Evolutionary conservation across 2,888 invertebrate species (phyloP).

Genomic region (Abrostola triplasia): DNA sequence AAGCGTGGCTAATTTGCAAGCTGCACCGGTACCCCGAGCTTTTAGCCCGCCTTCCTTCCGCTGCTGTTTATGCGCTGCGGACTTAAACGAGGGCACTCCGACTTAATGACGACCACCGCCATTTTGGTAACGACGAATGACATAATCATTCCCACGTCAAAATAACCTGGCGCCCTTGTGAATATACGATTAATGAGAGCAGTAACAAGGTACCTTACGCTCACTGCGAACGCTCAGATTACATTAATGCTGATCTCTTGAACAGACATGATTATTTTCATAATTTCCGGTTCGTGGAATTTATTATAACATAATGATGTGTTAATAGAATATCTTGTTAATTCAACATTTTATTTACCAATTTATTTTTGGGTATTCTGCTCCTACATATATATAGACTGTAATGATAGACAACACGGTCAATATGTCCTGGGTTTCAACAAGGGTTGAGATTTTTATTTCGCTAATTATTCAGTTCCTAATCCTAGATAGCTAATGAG

Average conservation of each 20-base stretch:
- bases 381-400: too few species aligned
- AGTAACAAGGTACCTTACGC: slow-evolving; percentile 10
- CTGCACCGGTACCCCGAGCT: slow-evolving; percentile 76
- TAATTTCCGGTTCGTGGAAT: neutral
- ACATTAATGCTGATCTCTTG: neutral
- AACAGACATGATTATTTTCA: slow-evolving; percentile 1
- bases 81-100: slow-evolving; percentile 83
- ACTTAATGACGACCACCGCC: slow-evolving; percentile 82
- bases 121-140: slow-evolving; percentile 76
- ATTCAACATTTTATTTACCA: too few species aligned
- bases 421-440: too few species aligned
- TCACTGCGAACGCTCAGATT: slow-evolving; percentile 8
- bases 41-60: slow-evolving; percentile 83
- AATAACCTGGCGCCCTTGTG: slow-evolving; percentile 43
- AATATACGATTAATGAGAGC: slow-evolving; percentile 32
- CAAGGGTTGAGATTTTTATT: too few species aligned
- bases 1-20: slow-evolving; percentile 82
- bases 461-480: too few species aligned
- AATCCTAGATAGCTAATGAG: too few species aligned
- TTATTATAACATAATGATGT: neutral
- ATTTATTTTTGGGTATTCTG: too few species aligned
- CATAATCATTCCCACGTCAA: slow-evolving; percentile 60
- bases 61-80: slow-evolving; percentile 77
- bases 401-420: too few species aligned
- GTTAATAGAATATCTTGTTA: too few species aligned